Base-by-base conservation (phyloP, 2,888 invertebrate species). In the Anaspis maculata region DNA sequence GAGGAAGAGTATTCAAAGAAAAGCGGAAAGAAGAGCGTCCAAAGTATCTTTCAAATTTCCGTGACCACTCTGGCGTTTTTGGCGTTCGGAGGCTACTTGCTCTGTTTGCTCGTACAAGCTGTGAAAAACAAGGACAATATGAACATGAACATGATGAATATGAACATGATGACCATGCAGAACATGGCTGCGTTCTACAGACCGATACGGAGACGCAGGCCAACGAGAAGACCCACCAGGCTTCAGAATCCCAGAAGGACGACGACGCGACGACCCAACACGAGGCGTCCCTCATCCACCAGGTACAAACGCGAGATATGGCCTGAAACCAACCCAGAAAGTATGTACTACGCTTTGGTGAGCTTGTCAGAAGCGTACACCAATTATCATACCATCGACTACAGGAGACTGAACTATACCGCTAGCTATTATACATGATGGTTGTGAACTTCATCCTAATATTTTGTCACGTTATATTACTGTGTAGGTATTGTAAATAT, bases 1-100 rank as follows among this genome's bases (percentile, higher is more conserved):
- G 51, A 56, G 10, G 42, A 56, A 5, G 43, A 51, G 19, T 30
- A 49, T 7, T 51, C 69, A 25, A 70, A 71, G 39, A 70, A 74
- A 14, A 73, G 74, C 3, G 68, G 48, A n/a, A 58, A 56, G 28
- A 61, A 61, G 22, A 48, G 50, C 12, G 42, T 86, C 28, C 79
- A 80, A 44, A 79, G 79, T 26, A 73, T 87, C 30, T 87, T 88
- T 52, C 81, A 86, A 41, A 70, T 83, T 45, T 80, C 86, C 0
- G 72, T 88, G 6, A 86, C 87, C 0, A 77, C 84, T 0, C 62
- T 88, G 31, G 80, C 88, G 0, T 88, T 88, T 63, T 63, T 88
- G 4, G 88, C 88, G 0, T 89, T 89, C 51, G 88, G 86, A 1
- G 88, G 87, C 1, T 89, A 89, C 55, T 64, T 89, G 12, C 58